Percentiles rank a stretch among this genome's conserved stretches.
phyloP scores from a whole-genome alignment of 2,113 vertebrate genomes.

The Hippoglossus stenolepis region DNA sequence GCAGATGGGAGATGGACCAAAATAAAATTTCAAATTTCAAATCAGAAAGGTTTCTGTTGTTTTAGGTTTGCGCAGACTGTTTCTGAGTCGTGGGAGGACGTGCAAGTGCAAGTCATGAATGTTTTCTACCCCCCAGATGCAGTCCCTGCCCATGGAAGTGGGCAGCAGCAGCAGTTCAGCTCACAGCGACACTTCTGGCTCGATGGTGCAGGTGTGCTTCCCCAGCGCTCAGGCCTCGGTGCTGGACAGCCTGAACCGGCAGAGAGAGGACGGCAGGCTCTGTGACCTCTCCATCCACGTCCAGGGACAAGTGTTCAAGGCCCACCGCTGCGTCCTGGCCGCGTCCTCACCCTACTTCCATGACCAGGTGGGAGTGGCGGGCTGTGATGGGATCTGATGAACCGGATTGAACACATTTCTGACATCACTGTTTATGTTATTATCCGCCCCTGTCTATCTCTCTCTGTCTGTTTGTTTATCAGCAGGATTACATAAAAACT shows the following conservation, averaged over 20 bases:
- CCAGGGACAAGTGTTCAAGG: constrained; percentile 86
- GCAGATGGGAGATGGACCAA: too few species aligned
- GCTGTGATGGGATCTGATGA: too few species aligned
- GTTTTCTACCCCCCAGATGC: constrained; percentile 54
- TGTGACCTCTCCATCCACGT: constrained; percentile 88
- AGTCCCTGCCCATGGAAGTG: constrained; percentile 68
- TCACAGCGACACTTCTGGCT: constrained; percentile 53
- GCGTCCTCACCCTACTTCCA: constrained; percentile 89
- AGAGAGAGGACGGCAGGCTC: constrained; percentile 88
- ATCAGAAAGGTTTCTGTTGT: too few species aligned
- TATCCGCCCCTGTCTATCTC: too few species aligned
- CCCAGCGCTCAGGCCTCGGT: constrained; percentile 87
- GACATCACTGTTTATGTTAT: too few species aligned
- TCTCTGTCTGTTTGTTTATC: too few species aligned
- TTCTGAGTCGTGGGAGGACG: too few species aligned
- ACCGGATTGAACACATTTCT: too few species aligned
- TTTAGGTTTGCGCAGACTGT: too few species aligned
- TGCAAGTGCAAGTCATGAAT: background rate
- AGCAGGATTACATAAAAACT: too few species aligned
- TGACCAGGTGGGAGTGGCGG: constrained; percentile 81
- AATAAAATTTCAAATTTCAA: too few species aligned
- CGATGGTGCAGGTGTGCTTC: constrained; percentile 89
- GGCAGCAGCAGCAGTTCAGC: constrained; percentile 72
- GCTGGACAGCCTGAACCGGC: constrained; percentile 90
- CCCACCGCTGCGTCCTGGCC: constrained; percentile 86